A percentile compares a stretch with the other conserved stretches of the same genome.
Evolutionary conservation across 2,888 invertebrate species (phyloP).

Genomic region (Rhogogaster chlorosoma): DNA sequence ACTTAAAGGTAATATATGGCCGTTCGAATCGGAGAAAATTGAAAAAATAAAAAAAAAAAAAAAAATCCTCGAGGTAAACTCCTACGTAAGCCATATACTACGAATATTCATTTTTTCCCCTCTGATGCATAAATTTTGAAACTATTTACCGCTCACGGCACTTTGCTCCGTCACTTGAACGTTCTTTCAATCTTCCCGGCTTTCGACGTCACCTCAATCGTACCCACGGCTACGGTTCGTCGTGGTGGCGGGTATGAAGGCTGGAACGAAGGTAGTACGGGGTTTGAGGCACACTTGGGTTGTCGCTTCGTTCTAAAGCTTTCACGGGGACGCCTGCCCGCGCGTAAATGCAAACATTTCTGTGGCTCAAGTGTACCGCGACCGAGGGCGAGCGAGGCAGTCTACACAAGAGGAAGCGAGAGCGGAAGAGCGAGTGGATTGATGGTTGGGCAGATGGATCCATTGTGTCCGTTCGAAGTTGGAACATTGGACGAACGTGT

Average conservation of each 20-base stretch:
- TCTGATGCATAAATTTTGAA: neutral
- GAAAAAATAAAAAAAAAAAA: neutral
- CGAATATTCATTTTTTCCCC: neutral
- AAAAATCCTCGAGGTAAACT: neutral
- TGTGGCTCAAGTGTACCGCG: slow-evolving; percentile 60
- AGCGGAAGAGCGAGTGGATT: slow-evolving; percentile 60
- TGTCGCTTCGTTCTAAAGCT: slow-evolving; percentile 57
- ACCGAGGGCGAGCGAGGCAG: slow-evolving; percentile 12
- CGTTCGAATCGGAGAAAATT: neutral
- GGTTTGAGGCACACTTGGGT: slow-evolving; percentile 54
- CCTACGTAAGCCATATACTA: neutral
- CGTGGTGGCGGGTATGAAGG: slow-evolving; percentile 1
- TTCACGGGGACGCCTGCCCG: slow-evolving; percentile 55
- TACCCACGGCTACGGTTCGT: neutral
- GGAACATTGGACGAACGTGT: slow-evolving; percentile 58
- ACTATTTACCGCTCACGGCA: slow-evolving; percentile 39
- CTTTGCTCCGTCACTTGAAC: slow-evolving; percentile 44
- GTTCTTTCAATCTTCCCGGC: slow-evolving; percentile 45
- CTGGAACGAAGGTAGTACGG: slow-evolving; percentile 52
- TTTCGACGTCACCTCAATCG: slow-evolving; percentile 44
- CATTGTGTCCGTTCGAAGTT: slow-evolving; percentile 59
- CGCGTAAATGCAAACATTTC: slow-evolving; percentile 71
- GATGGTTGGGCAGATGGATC: slow-evolving; percentile 59
- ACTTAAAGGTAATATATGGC: neutral
- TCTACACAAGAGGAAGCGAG: slow-evolving; percentile 21